Conservation (phyloP, 2,888 invertebrate species). For the Melipona bicolor region DNA sequence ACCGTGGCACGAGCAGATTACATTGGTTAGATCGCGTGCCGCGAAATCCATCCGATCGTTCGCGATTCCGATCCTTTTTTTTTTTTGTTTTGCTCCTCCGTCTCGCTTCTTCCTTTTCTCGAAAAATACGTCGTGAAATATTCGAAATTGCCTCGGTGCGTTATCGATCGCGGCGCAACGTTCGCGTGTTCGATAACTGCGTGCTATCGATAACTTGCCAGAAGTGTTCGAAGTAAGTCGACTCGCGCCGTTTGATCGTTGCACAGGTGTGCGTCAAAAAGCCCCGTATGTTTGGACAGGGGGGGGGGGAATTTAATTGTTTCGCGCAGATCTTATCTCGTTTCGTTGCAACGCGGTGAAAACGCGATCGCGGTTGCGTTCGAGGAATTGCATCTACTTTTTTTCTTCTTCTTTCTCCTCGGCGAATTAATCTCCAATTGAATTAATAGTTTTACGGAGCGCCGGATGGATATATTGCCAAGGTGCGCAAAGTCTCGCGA, state of each 20-base stretch:
- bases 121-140: constrained; percentile 28
- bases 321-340: constrained; percentile 2
- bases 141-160: constrained; percentile 16
- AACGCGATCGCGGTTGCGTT: neutral
- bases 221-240: neutral
- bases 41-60: constrained; percentile 41
- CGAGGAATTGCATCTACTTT: neutral
- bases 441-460: neutral
- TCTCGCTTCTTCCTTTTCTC: neutral
- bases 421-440: neutral
- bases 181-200: constrained; percentile 29
- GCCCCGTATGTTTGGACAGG: neutral
- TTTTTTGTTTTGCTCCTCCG: no score
- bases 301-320: constrained; percentile 19
- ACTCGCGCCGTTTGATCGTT: constrained; percentile 7
- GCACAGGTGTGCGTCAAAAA: neutral
- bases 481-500: neutral
- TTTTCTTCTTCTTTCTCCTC: neutral
- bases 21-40: constrained; percentile 38
- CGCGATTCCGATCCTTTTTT: neutral
- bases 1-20: constrained; percentile 2
- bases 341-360: neutral
- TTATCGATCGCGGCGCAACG: constrained; percentile 27
- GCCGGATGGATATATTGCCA: neutral
- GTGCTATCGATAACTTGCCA: constrained; percentile 29